Percentiles rank a stretch among this genome's conserved stretches.
These are phyloP conservation scores for Mobula hypostoma DNA, from an alignment of 2,113 vertebrate genomes.

Conservation along the genomic window DNA sequence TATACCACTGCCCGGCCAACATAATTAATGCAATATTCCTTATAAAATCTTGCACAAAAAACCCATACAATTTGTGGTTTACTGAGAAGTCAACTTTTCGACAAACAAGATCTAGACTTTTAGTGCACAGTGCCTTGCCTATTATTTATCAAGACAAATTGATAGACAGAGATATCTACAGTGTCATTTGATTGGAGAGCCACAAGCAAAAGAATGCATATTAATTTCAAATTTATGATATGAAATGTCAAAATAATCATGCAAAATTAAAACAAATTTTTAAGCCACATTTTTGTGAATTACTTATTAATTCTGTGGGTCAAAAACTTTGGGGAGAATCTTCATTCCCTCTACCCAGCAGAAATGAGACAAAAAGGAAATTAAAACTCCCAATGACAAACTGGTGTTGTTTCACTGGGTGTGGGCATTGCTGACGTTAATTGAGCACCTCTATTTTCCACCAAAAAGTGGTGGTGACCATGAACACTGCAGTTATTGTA, in stretches of 20 bases:
- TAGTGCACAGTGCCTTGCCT: background rate
- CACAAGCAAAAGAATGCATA: background rate
- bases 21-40: background rate
- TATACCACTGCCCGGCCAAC: background rate
- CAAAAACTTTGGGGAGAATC: background rate
- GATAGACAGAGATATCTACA: background rate
- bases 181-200: background rate
- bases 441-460: no score
- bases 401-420: no score
- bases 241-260: background rate
- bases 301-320: background rate
- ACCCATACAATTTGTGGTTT: background rate
- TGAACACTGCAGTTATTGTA: no score
- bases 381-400: no score
- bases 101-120: background rate
- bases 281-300: background rate
- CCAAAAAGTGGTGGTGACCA: no score
- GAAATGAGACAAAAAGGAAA: background rate
- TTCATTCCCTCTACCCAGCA: background rate
- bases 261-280: background rate
- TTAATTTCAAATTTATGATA: background rate
- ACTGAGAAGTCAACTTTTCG: background rate
- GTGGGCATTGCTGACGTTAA: no score
- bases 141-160: background rate
- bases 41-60: background rate